Evolutionary conservation across 1,140 invertebrate species (phyloP).

Genomic region (Lysiphlebus fabarum): DNA sequence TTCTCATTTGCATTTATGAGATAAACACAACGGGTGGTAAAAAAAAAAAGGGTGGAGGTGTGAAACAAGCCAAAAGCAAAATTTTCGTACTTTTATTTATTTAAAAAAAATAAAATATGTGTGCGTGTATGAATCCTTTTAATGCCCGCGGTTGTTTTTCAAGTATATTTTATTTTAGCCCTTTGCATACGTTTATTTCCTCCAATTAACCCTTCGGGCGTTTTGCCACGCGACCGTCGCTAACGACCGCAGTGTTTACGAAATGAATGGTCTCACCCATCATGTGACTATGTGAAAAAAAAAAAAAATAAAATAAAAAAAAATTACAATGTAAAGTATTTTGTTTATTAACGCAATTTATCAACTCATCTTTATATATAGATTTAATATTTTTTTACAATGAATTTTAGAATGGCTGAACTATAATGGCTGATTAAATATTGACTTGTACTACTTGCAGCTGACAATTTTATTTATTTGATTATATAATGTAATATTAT

Average conservation of each 20-base stretch:
- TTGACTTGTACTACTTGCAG: no score
- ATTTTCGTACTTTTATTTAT: slow-evolving; percentile 10
- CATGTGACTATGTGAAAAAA: slow-evolving; percentile 31
- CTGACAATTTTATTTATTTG: no score
- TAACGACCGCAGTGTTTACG: slow-evolving; percentile 53
- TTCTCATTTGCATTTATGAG: slow-evolving; percentile 37
- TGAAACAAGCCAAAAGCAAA: not conserved
- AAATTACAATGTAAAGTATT: not conserved
- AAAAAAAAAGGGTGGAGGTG: slow-evolving; percentile 22
- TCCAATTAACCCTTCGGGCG: slow-evolving; percentile 54
- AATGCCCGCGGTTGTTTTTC: slow-evolving; percentile 14
- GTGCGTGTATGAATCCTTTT: slow-evolving; percentile 6
- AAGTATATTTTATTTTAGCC: slow-evolving; percentile 24
- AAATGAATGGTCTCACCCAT: slow-evolving; percentile 27
- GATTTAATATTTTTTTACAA: slow-evolving; percentile 11
- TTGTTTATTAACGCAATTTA: slow-evolving; percentile 24
- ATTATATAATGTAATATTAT: no score
- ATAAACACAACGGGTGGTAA: slow-evolving; percentile 39
- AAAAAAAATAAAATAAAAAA: slow-evolving; percentile 17
- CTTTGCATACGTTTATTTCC: slow-evolving; percentile 52
- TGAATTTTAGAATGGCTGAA: not conserved
- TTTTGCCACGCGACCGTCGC: slow-evolving; percentile 49
- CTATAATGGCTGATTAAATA: no score
- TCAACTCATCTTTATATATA: slow-evolving; percentile 20
- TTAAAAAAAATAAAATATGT: no score